A percentile compares a stretch with the other conserved stretches of the same genome.
Evolutionary conservation across 2,113 vertebrate species (phyloP).

Genomic region (Albula glossodonta): DNA sequence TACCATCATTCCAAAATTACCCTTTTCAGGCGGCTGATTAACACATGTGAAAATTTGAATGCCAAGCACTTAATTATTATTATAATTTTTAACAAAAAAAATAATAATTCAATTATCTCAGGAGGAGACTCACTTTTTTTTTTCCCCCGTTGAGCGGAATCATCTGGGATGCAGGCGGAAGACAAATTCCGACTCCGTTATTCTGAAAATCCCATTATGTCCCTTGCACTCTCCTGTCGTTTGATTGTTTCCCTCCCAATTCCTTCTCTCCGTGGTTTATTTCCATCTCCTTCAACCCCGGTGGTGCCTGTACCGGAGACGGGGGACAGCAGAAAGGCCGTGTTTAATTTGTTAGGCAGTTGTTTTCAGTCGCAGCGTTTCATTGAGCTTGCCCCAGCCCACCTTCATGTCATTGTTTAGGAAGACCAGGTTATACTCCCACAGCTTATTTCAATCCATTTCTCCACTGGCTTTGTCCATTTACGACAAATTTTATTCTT

Average conservation of each 20-base stretch:
- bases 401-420: constrained; percentile 6
- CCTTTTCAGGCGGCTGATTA: constrained; percentile 37
- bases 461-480: no score
- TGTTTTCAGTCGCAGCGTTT: not conserved
- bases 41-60: constrained; percentile 38
- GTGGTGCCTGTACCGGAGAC: not conserved
- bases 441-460: no score
- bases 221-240: constrained; percentile 16
- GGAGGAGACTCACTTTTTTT: not conserved
- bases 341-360: not conserved
- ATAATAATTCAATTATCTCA: constrained; percentile 37
- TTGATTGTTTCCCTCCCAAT: constrained; percentile 23
- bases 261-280: constrained; percentile 24
- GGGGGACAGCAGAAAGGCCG: not conserved
- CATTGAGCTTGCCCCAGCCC: not conserved
- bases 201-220: constrained; percentile 30
- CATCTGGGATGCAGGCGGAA: constrained; percentile 27
- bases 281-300: not conserved
- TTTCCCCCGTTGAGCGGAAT: constrained; percentile 11
- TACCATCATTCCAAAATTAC: constrained; percentile 33
- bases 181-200: constrained; percentile 11
- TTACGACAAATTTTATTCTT: no score
- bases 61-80: constrained; percentile 30
- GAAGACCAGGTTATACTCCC: no score
- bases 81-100: not conserved